A percentile compares a stretch with the other conserved stretches of the same genome.
These are phyloP conservation scores for Anthoscopus minutus DNA, from an alignment of 2,113 vertebrate species.

Conservation along the genomic window DNA sequence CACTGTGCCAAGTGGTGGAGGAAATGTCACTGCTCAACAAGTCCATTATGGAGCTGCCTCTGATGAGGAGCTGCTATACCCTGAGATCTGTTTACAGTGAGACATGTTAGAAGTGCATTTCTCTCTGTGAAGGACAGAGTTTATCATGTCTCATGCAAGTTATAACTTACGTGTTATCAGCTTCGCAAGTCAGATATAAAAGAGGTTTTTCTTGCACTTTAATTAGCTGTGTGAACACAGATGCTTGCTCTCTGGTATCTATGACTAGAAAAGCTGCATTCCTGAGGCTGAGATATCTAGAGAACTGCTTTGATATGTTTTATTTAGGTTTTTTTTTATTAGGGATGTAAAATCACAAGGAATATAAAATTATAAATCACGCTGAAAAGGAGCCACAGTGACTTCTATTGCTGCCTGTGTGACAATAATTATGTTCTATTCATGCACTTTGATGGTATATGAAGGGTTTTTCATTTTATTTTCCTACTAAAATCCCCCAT, in stretches of 20 bases:
- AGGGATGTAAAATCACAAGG: neutral
- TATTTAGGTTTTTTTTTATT: neutral
- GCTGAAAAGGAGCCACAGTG: neutral
- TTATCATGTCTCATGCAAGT: constrained; percentile 42
- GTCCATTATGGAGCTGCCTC: constrained; percentile 49
- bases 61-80: constrained; percentile 31
- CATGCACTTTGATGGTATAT: neutral
- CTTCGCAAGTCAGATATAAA: neutral
- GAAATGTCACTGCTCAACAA: constrained; percentile 31
- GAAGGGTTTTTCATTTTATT: fast-evolving
- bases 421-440: neutral
- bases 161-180: constrained; percentile 47
- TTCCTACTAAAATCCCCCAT: neutral
- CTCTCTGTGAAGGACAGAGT: constrained; percentile 50
- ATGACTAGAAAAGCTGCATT: constrained; percentile 12
- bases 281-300: constrained; percentile 14
- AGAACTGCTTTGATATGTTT: constrained; percentile 6
- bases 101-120: constrained; percentile 33
- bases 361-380: neutral
- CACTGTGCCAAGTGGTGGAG: neutral
- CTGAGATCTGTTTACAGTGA: constrained; percentile 46
- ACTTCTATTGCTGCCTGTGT: neutral
- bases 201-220: constrained; percentile 9
- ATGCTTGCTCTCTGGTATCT: neutral
- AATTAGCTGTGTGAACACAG: constrained; percentile 10